phyloP scores from a whole-genome alignment of 2,797 vertebrate genomes.

The Gallirallus australis region DNA sequence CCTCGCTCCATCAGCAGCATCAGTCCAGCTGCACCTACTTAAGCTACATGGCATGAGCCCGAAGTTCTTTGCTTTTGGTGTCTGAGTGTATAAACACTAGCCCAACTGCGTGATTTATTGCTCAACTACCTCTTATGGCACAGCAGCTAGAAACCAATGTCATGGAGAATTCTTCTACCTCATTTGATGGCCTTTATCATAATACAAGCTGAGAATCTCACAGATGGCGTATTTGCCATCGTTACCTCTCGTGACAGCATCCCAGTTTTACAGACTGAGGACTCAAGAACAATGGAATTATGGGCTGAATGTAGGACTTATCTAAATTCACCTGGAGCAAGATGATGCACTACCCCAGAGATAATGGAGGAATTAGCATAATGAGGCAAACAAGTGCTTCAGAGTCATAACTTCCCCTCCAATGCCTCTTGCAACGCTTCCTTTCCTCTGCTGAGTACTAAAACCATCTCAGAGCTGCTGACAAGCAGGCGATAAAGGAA shows the following conservation, averaged over 20 bases:
- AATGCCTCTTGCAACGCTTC: neutral
- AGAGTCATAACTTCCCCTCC: constrained; percentile 6
- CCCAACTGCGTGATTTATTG: neutral
- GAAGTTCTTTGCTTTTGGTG: neutral
- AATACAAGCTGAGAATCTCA: neutral
- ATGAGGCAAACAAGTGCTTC: constrained; percentile 12
- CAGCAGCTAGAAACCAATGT: neutral
- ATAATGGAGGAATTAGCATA: constrained; percentile 37
- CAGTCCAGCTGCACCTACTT: neutral
- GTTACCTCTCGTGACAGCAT: neutral
- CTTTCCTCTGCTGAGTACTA: neutral
- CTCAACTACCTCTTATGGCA: neutral
- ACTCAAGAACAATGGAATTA: neutral
- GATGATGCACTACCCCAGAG: neutral
- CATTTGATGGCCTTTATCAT: neutral
- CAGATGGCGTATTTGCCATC: neutral
- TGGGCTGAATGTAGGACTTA: neutral
- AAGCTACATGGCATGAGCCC: neutral
- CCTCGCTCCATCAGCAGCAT: neutral
- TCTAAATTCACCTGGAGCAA: constrained; percentile 37
- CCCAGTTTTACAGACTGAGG: neutral
- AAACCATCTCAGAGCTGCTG: neutral
- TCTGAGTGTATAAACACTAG: neutral
- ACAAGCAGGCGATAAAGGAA: neutral
- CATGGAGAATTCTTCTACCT: neutral